Evolutionary conservation across 1,140 invertebrate species (phyloP).

Genomic region (Apis cerana): DNA sequence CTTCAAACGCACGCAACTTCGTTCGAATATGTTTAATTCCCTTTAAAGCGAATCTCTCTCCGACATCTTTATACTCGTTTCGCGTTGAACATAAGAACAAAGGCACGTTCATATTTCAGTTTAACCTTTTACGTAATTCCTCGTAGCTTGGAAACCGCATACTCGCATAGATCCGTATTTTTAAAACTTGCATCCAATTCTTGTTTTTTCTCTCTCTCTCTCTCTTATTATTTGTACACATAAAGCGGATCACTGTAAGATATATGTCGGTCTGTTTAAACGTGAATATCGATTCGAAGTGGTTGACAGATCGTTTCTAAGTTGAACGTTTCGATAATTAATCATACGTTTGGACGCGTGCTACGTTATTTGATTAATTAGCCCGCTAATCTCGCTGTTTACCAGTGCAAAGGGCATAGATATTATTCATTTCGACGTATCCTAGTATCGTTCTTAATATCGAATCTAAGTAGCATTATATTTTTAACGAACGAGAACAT

Average conservation of each 20-base stretch:
- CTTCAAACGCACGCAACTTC: slow-evolving; percentile 9
- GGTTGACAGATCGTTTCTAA: slow-evolving; percentile 56
- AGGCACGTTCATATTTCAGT: background rate
- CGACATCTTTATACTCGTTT: background rate
- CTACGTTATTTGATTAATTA: slow-evolving; percentile 42
- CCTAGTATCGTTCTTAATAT: background rate
- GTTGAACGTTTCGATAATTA: slow-evolving; percentile 53
- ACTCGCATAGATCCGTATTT: too few species aligned
- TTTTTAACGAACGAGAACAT: too few species aligned
- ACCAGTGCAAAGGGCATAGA: background rate
- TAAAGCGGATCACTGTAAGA: background rate
- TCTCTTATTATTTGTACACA: too few species aligned
- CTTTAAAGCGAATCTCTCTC: background rate
- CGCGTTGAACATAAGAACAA: background rate
- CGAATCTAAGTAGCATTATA: background rate
- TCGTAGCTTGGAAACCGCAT: too few species aligned
- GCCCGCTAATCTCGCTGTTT: slow-evolving; percentile 25
- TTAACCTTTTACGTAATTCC: background rate
- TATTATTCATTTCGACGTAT: slow-evolving; percentile 19
- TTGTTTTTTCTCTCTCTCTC: too few species aligned
- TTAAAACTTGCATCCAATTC: too few species aligned
- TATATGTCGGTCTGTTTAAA: slow-evolving; percentile 2
- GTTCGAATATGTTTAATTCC: slow-evolving; percentile 14
- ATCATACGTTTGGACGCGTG: slow-evolving; percentile 26
- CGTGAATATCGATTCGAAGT: slow-evolving; percentile 42